A percentile compares a stretch with the other conserved stretches of the same genome.
These are phyloP conservation scores for Butastur rufipennis DNA, from an alignment of 2,113 vertebrate species.

Conservation along the genomic window DNA sequence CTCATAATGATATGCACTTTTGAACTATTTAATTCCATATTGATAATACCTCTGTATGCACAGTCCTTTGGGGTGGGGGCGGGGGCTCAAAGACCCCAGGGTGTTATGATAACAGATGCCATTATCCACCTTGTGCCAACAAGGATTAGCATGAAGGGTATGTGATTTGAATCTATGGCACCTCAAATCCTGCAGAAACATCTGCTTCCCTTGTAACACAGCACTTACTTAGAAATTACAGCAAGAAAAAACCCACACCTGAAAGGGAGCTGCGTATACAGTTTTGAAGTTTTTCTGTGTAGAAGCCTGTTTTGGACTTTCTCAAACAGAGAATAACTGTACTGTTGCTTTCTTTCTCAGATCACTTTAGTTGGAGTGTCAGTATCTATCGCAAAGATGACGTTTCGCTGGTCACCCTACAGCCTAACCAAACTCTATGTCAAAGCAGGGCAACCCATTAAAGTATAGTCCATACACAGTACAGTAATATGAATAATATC, in stretches of 20 bases:
- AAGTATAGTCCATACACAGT: not conserved
- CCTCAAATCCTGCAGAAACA: conserved; percentile 39
- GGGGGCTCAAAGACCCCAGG: not conserved
- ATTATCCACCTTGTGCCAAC: conserved; percentile 31
- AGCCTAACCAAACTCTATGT: not conserved
- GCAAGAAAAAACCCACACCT: not conserved
- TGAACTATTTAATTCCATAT: not conserved
- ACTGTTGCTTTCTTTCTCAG: not conserved
- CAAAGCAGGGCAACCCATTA: not conserved
- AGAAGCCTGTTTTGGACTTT: not conserved
- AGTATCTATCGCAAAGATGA: not conserved
- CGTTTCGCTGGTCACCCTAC: not conserved
- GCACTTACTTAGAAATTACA: not conserved
- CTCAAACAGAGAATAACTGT: not conserved
- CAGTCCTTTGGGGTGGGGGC: not conserved
- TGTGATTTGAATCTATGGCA: conserved; percentile 50
- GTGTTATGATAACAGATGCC: conserved; percentile 26
- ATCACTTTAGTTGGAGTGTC: not conserved
- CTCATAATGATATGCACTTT: not conserved
- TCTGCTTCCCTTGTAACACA: conserved; percentile 13
- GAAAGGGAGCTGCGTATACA: not conserved
- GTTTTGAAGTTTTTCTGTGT: not conserved
- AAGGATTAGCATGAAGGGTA: conserved; percentile 52
- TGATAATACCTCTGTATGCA: not conserved
- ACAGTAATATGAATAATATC: not conserved